Conservation (phyloP, 2,888 invertebrate species). For the Scelioninae gen. 1 region DNA sequence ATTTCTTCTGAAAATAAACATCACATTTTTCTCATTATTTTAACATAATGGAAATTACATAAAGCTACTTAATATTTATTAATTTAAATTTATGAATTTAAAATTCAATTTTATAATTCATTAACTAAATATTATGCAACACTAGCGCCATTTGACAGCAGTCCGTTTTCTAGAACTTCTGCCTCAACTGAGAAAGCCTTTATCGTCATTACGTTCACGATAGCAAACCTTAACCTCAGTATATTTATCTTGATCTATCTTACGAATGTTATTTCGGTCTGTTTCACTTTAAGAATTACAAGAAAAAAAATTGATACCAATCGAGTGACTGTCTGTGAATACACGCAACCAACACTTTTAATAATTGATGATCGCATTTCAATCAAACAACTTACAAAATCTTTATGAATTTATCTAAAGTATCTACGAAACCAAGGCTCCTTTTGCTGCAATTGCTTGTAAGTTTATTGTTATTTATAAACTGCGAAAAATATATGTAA, state of each 20-base stretch:
- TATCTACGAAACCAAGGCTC: constrained; percentile 57
- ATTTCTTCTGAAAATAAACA: too few species aligned
- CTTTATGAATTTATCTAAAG: constrained; percentile 67
- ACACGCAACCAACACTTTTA: background rate
- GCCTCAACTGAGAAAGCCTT: too few species aligned
- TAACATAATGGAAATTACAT: too few species aligned
- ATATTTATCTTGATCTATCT: constrained; percentile 25
- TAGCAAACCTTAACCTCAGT: constrained; percentile 44
- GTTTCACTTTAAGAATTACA: constrained; percentile 16
- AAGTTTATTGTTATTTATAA: constrained; percentile 51
- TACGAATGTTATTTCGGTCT: constrained; percentile 21
- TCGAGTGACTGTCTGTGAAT: constrained; percentile 12
- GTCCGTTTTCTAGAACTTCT: too few species aligned
- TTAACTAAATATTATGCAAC: too few species aligned
- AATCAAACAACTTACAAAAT: constrained; percentile 24
- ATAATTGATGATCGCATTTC: background rate
- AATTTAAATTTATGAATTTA: too few species aligned
- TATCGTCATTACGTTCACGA: too few species aligned
- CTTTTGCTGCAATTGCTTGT: constrained; percentile 66
- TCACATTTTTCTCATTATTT: too few species aligned
- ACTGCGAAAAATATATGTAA: background rate
- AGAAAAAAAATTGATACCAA: constrained; percentile 37
- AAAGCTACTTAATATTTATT: too few species aligned
- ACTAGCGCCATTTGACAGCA: too few species aligned
- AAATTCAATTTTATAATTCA: too few species aligned